A percentile compares a stretch with the other conserved stretches of the same genome.
Conservation (phyloP, 2,888 invertebrate genomes). For the Gastrophysa polygoni region DNA sequence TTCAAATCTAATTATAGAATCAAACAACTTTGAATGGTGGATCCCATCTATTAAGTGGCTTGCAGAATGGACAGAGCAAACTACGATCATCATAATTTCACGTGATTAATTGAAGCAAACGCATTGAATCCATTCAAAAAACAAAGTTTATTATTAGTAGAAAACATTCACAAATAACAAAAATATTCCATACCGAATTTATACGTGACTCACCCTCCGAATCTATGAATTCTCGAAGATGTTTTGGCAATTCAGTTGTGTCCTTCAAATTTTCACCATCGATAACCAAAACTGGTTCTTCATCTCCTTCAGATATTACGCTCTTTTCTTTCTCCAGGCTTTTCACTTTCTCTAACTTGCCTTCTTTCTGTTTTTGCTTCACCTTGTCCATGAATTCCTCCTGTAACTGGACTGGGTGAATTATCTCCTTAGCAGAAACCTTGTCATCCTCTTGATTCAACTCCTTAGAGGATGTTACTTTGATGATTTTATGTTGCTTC, state of each 20-base stretch:
- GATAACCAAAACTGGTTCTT: conserved; percentile 63
- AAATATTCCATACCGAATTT: conserved; percentile 5
- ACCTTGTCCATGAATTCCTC: conserved; percentile 81
- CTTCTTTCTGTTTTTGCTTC: conserved; percentile 70
- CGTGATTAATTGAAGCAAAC: conserved; percentile 24
- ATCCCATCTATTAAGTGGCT: conserved; percentile 22
- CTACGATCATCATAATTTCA: conserved; percentile 5
- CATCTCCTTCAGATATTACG: conserved; percentile 29
- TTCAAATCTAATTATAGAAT: conserved; percentile 42
- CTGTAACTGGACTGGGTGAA: conserved; percentile 65
- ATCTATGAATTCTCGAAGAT: conserved; percentile 79
- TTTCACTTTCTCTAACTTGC: conserved; percentile 39
- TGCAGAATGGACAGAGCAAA: conserved; percentile 19
- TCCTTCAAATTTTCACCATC: conserved; percentile 70
- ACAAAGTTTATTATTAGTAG: conserved; percentile 21
- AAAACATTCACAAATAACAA: neutral
- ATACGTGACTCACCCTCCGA: conserved; percentile 23
- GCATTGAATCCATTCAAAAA: conserved; percentile 12
- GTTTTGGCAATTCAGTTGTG: conserved; percentile 72
- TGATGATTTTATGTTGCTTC: conserved; percentile 79
- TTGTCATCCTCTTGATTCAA: conserved; percentile 28
- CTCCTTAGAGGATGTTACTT: conserved; percentile 66
- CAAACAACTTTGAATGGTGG: conserved; percentile 17
- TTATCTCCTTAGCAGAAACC: conserved; percentile 45
- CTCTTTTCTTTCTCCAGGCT: conserved; percentile 40